Conservation (phyloP, 2,888 invertebrate species). For the Morpho deidamia region DNA sequence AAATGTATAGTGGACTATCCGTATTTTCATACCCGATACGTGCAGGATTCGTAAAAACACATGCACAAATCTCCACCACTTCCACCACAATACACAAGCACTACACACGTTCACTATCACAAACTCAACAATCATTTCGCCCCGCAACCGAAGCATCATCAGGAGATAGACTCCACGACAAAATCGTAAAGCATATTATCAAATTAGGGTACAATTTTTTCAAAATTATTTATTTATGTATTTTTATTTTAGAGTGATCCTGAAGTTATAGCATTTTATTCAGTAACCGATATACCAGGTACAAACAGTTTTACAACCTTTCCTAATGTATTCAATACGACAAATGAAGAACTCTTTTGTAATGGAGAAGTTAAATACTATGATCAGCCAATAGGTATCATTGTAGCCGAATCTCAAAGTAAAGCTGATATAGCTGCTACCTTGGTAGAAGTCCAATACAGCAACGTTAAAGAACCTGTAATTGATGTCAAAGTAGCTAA, state of each 20-base stretch:
- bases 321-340: conserved; percentile 15
- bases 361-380: conserved; percentile 39
- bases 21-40: no score
- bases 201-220: no score
- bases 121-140: no score
- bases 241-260: conserved; percentile 61
- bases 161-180: no score
- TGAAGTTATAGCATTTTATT: conserved; percentile 80
- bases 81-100: no score
- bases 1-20: no score
- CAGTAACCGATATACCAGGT: conserved; percentile 83
- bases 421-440: conserved; percentile 72
- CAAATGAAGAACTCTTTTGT: conserved; percentile 61
- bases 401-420: conserved; percentile 76
- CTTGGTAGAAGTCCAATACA: conserved; percentile 73
- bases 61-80: no score
- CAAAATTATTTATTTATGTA: conserved; percentile 12
- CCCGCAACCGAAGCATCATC: no score
- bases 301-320: conserved; percentile 73
- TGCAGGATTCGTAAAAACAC: no score
- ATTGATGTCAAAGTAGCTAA: conserved; percentile 38
- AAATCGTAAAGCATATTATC: no score
- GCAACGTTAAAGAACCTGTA: conserved; percentile 44
- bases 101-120: no score
- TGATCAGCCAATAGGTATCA: conserved; percentile 48